These are phyloP conservation scores for Atrichornis clamosus DNA, from an alignment of 2,113 vertebrate species.

Conservation along the genomic window DNA sequence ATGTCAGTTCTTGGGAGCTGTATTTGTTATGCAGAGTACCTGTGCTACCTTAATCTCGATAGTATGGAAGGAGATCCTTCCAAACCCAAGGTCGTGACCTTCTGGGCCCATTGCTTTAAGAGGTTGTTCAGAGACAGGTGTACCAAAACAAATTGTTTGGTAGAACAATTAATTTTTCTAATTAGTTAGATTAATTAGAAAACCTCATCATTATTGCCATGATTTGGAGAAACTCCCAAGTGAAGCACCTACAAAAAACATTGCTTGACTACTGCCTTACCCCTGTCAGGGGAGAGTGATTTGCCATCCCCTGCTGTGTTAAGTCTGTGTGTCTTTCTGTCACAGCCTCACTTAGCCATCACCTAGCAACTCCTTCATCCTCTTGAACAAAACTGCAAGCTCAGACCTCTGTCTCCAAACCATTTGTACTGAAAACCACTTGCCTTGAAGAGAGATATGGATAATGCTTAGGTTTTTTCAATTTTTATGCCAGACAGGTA, in stretches of 20 bases:
- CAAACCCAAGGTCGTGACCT: not conserved
- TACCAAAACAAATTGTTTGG: not conserved
- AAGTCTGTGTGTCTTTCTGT: not conserved
- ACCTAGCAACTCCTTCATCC: not conserved
- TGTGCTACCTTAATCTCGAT: fast-evolving
- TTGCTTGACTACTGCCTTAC: not conserved
- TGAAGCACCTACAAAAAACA: not conserved
- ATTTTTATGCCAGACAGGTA: not conserved
- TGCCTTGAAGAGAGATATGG: not conserved
- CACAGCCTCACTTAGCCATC: not conserved
- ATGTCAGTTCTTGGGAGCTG: not conserved
- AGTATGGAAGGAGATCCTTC: not conserved
- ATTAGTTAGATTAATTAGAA: not conserved
- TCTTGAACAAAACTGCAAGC: not conserved
- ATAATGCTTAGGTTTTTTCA: not conserved
- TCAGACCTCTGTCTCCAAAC: not conserved
- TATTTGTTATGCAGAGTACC: not conserved
- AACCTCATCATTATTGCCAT: not conserved
- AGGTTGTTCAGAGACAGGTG: not conserved
- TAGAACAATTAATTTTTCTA: not conserved
- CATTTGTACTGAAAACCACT: not conserved
- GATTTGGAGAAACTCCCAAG: not conserved
- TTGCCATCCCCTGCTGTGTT: not conserved
- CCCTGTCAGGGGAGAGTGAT: not conserved
- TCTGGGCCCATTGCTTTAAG: not conserved